phyloP scores from a whole-genome alignment of 1,140 invertebrate species.

The Gonatopus flavifemur region DNA sequence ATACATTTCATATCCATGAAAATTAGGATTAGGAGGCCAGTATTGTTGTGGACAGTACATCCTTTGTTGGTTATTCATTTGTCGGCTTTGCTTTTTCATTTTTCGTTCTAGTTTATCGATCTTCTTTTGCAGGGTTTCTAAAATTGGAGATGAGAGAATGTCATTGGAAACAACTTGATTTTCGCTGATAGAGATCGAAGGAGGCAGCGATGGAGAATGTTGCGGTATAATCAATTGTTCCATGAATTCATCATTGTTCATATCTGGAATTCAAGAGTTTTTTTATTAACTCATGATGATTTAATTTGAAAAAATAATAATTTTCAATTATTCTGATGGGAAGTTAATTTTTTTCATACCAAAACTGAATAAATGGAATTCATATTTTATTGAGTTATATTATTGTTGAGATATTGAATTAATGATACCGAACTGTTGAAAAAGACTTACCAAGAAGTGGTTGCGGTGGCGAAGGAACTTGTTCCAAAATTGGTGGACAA shows the following conservation, averaged over 20 bases:
- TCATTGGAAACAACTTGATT: too few species aligned
- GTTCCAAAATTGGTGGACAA: conserved; percentile 14
- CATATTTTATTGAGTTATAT: neutral
- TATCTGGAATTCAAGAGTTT: too few species aligned
- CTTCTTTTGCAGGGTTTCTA: conserved; percentile 26
- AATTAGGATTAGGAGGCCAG: conserved; percentile 11
- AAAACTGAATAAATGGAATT: neutral
- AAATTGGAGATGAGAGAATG: neutral
- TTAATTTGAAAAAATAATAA: too few species aligned
- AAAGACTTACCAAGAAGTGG: neutral
- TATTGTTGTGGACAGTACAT: conserved; percentile 4
- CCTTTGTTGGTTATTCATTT: neutral
- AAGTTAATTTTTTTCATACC: neutral
- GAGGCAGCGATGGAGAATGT: too few species aligned
- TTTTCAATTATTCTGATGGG: too few species aligned
- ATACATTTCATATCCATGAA: conserved; percentile 5
- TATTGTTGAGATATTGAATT: neutral
- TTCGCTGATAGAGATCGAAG: too few species aligned
- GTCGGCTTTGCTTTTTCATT: conserved; percentile 22
- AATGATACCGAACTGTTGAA: neutral
- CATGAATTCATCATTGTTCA: too few species aligned
- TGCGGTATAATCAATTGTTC: too few species aligned
- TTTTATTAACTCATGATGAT: too few species aligned
- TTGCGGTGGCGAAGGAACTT: conserved; percentile 1
- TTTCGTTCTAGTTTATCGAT: conserved; percentile 27